Evolutionary conservation across 92 coral and sea anemone species (phyloP).

Genomic region (Epizoanthus stellaris): DNA sequence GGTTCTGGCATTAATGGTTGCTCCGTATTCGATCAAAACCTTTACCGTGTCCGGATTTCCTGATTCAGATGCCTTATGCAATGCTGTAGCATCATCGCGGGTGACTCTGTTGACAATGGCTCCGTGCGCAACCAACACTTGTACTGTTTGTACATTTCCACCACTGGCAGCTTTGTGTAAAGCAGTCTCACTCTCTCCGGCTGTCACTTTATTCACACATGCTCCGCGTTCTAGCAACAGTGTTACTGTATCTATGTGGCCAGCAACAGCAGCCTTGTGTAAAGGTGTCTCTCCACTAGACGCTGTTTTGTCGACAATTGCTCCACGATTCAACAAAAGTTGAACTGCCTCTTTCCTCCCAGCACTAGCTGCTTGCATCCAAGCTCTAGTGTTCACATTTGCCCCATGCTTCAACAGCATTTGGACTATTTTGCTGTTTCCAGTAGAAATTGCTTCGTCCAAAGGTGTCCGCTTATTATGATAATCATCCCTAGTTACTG

Average conservation of each 20-base stretch:
- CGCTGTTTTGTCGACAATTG: too few relatives aligned
- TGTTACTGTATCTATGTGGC: not conserved
- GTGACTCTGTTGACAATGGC: constrained; percentile 6
- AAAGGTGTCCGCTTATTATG: not conserved
- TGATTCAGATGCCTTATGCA: constrained; percentile 24
- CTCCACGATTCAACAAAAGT: not conserved
- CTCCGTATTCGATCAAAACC: constrained; percentile 16
- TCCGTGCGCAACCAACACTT: not conserved
- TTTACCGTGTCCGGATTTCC: not conserved
- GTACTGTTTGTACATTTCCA: not conserved
- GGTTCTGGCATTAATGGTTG: constrained; percentile 14
- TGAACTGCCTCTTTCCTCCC: not conserved
- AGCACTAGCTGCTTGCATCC: constrained; percentile 1
- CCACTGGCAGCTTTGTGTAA: constrained; percentile 27
- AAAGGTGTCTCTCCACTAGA: too few relatives aligned
- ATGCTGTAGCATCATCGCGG: constrained; percentile 2
- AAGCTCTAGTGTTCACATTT: too few relatives aligned
- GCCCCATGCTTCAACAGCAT: not conserved
- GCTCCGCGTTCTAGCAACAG: constrained; percentile 7
- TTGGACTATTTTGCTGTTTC: not conserved
- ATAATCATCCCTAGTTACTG: not conserved
- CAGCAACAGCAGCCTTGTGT: not conserved
- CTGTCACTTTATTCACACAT: constrained; percentile 11
- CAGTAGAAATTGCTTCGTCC: constrained; percentile 10
- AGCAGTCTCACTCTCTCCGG: too few relatives aligned